These are phyloP conservation scores for Channa argus DNA, from an alignment of 2,113 vertebrate species.

Conservation along the genomic window DNA sequence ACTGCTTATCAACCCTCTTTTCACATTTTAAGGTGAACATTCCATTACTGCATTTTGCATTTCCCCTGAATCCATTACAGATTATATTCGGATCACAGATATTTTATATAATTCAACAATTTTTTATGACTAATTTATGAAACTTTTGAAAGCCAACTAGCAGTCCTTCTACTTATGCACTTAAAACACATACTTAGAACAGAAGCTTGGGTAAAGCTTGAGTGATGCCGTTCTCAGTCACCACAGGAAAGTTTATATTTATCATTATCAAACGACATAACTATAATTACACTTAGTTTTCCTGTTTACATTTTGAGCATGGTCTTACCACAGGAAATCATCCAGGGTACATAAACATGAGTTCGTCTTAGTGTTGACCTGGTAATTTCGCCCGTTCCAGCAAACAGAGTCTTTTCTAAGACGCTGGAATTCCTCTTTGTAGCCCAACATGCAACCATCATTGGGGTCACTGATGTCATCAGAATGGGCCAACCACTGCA, in stretches of 20 bases:
- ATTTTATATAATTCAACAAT: too few species aligned
- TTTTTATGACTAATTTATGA: too few species aligned
- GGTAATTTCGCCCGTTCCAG: constrained; percentile 90
- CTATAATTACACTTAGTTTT: not conserved
- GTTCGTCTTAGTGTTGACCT: constrained; percentile 85
- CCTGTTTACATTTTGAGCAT: not conserved
- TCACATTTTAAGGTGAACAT: not conserved
- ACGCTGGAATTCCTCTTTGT: constrained; percentile 90
- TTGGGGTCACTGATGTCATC: constrained; percentile 88
- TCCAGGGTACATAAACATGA: constrained; percentile 90
- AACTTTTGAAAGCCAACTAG: not conserved
- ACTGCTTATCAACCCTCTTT: not conserved
- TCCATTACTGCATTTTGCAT: not conserved
- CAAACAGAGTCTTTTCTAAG: constrained; percentile 92
- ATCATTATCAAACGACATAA: not conserved
- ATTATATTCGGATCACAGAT: too few species aligned
- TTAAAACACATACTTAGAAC: too few species aligned
- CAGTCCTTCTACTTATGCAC: too few species aligned
- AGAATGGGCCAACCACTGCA: constrained; percentile 94
- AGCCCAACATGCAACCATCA: constrained; percentile 95
- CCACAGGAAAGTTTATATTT: not conserved
- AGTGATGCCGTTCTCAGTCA: not conserved
- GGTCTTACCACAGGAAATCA: constrained; percentile 92
- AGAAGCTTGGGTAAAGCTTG: too few species aligned
- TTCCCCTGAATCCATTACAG: not conserved